phyloP scores from a whole-genome alignment of 1,140 invertebrate species.

The Hermetia illucens region DNA sequence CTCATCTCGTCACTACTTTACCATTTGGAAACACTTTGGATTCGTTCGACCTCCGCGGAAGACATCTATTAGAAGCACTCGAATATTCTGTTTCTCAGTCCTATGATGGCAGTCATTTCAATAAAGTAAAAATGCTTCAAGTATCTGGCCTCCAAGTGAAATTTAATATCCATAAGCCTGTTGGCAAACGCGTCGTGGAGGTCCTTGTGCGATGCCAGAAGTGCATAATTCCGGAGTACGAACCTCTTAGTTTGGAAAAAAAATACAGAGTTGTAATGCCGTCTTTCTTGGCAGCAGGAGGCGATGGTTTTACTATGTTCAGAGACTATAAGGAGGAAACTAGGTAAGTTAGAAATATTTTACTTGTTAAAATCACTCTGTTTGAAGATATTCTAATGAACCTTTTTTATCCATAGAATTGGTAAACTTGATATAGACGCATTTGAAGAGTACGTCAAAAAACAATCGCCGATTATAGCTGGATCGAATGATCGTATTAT shows the following conservation, averaged over 20 bases:
- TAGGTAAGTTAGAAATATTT: no score
- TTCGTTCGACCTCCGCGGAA: conserved; percentile 45
- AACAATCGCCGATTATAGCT: conserved; percentile 22
- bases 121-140: conserved; percentile 44
- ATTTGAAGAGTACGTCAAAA: conserved; percentile 23
- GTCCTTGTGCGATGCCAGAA: conserved; percentile 42
- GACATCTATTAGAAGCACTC: conserved; percentile 41
- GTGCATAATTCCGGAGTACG: conserved; percentile 48
- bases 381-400: conserved; percentile 7
- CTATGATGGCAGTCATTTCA: conserved; percentile 25
- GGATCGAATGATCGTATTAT: no score
- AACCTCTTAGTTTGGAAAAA: conserved; percentile 32
- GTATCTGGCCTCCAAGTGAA: conserved; percentile 36
- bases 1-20: conserved; percentile 44
- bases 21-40: conserved; percentile 60
- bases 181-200: conserved; percentile 39
- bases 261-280: conserved; percentile 46
- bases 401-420: conserved; percentile 4
- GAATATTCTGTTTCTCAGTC: conserved; percentile 37
- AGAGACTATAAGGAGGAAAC: conserved; percentile 16
- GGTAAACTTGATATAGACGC: conserved; percentile 15
- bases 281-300: conserved; percentile 48
- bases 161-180: conserved; percentile 36
- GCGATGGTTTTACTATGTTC: conserved; percentile 42
- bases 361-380: conserved; percentile 11